Percentiles rank a stretch among this genome's conserved stretches.
These are phyloP conservation scores for Chauna torquata DNA, from an alignment of 2,113 vertebrate genomes.

Conservation along the genomic window DNA sequence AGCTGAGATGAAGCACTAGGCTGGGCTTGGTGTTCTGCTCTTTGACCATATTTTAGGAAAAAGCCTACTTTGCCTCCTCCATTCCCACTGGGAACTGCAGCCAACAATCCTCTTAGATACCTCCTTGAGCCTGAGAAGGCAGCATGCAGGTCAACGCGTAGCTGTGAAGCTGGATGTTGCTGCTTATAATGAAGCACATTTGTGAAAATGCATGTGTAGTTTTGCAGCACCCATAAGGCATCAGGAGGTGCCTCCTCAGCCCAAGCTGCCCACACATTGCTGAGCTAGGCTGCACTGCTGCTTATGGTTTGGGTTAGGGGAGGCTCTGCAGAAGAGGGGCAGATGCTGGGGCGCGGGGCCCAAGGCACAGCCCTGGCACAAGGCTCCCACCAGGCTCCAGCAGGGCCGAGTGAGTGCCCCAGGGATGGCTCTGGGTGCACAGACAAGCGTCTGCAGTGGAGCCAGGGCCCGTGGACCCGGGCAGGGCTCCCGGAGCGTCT, in stretches of 20 bases:
- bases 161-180: neutral
- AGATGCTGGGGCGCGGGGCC: neutral
- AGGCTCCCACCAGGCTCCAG: neutral
- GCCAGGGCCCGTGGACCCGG: neutral
- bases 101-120: neutral
- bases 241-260: no score
- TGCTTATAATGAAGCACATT: accelerated
- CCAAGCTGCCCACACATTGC: neutral
- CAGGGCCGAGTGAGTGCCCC: no score
- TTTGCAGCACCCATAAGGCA: accelerated
- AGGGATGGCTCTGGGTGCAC: no score
- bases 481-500: neutral
- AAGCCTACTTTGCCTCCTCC: neutral
- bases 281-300: accelerated
- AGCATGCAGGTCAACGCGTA: accelerated
- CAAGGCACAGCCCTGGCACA: neutral
- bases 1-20: neutral
- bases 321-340: neutral
- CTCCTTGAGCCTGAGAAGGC: neutral
- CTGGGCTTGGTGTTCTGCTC: neutral
- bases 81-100: neutral
- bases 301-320: neutral
- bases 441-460: neutral
- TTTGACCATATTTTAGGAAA: neutral
- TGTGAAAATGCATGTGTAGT: accelerated